phyloP scores from a whole-genome alignment of 2,888 invertebrate species.

The Eupithecia subumbrata region DNA sequence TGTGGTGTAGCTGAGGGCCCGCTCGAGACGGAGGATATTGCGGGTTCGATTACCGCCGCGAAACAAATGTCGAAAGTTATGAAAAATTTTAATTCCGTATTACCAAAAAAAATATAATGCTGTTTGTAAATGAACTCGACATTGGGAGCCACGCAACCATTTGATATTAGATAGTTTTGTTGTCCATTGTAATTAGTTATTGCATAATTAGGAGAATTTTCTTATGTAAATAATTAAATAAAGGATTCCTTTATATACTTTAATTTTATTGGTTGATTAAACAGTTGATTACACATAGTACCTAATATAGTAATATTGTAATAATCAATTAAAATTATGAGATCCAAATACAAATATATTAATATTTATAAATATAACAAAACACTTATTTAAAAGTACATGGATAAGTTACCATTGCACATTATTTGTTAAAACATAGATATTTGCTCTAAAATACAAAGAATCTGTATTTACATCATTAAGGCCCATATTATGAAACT shows the following conservation, averaged over 20 bases:
- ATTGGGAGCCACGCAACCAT: slow-evolving; percentile 65
- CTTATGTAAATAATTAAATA: slow-evolving; percentile 82
- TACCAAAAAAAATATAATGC: not conserved
- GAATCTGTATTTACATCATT: too few species aligned
- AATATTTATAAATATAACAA: not conserved
- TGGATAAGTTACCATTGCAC: not conserved
- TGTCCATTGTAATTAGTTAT: slow-evolving; percentile 80
- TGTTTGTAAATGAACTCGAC: slow-evolving; percentile 37
- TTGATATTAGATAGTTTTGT: slow-evolving; percentile 79
- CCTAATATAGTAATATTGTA: not conserved
- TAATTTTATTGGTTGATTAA: slow-evolving; percentile 45
- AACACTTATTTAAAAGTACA: not conserved
- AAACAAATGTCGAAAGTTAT: not conserved
- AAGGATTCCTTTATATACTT: slow-evolving; percentile 75
- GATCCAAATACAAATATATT: slow-evolving; percentile 20
- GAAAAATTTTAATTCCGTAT: not conserved
- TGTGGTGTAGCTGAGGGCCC: not conserved
- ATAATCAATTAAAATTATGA: slow-evolving; percentile 21
- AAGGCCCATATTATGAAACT: too few species aligned
- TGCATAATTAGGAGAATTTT: slow-evolving; percentile 80
- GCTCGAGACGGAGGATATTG: not conserved
- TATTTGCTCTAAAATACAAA: too few species aligned
- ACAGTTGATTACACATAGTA: not conserved
- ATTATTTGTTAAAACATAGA: too few species aligned
- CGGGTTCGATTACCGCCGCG: not conserved